A percentile compares a stretch with the other conserved stretches of the same genome.
phyloP scores from a whole-genome alignment of 2,888 invertebrate genomes.

The Dusona sp. region DNA sequence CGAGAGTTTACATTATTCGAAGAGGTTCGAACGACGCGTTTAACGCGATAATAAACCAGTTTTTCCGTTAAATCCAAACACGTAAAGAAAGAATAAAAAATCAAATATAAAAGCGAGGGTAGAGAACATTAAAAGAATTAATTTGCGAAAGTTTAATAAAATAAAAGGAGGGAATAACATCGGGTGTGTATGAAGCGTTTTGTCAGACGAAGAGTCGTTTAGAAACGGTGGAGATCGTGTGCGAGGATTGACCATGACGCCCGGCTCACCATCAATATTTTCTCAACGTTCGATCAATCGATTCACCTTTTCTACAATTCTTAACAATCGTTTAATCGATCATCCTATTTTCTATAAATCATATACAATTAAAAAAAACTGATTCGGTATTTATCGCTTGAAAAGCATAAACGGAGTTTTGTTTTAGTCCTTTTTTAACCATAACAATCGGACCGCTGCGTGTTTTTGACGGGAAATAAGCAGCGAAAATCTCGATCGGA shows the following conservation, averaged over 20 bases:
- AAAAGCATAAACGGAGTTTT: neutral
- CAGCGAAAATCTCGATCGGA: neutral
- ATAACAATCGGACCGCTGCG: slow-evolving; percentile 1
- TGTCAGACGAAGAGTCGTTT: slow-evolving; percentile 25
- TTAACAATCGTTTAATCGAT: slow-evolving; percentile 17
- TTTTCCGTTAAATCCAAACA: slow-evolving; percentile 21
- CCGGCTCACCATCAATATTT: slow-evolving; percentile 50
- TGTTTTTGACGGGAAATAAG: neutral
- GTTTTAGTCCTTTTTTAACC: neutral
- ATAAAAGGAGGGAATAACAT: slow-evolving; percentile 5
- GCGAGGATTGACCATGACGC: slow-evolving; percentile 62
- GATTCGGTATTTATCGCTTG: neutral
- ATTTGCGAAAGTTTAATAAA: neutral
- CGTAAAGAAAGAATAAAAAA: neutral
- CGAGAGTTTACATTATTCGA: slow-evolving; percentile 56
- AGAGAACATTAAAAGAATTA: neutral
- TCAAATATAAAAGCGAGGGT: neutral
- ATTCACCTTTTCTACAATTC: slow-evolving; percentile 14
- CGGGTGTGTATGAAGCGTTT: slow-evolving; percentile 4
- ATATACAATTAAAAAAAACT: neutral
- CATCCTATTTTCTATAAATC: slow-evolving; percentile 18
- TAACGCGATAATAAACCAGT: slow-evolving; percentile 21
- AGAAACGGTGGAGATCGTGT: slow-evolving; percentile 24
- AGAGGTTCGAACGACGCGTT: slow-evolving; percentile 42
- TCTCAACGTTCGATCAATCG: slow-evolving; percentile 37